phyloP scores from a whole-genome alignment of 2,888 invertebrate genomes.

The Melinaea menophilus region DNA sequence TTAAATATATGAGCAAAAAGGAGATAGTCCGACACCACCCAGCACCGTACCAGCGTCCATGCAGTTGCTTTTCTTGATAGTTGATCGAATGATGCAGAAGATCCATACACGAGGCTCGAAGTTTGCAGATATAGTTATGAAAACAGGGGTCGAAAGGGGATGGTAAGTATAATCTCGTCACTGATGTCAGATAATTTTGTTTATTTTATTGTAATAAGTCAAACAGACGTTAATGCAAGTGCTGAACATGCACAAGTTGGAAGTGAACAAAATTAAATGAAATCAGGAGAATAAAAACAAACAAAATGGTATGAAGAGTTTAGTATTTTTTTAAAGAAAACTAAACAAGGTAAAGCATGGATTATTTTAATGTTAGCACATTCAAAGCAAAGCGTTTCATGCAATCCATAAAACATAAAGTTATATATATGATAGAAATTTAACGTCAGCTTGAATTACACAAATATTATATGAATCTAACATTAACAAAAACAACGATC shows the following conservation, averaged over 20 bases:
- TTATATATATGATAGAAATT: conserved; percentile 16
- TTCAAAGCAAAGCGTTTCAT: conserved; percentile 38
- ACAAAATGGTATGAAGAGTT: conserved; percentile 42
- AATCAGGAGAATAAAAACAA: conserved; percentile 68
- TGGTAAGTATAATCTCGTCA: conserved; percentile 68
- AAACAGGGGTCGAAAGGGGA: conserved; percentile 38
- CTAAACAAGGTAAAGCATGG: conserved; percentile 22
- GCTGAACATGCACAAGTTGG: conserved; percentile 47
- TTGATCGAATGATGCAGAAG: conserved; percentile 57
- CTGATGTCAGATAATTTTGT: conserved; percentile 76
- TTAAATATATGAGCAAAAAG: conserved; percentile 54
- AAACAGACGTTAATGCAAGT: conserved; percentile 43
- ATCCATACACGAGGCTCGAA: conserved; percentile 54
- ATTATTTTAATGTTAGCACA: conserved; percentile 29
- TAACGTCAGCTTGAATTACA: conserved; percentile 36
- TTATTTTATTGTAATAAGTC: conserved; percentile 38
- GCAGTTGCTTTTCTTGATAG: conserved; percentile 62
- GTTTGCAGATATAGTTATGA: conserved; percentile 44
- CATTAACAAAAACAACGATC: conserved; percentile 42
- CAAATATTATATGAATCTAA: conserved; percentile 13
- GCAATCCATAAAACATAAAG: conserved; percentile 38
- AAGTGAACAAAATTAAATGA: conserved; percentile 74
- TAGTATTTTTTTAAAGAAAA: conserved; percentile 13
- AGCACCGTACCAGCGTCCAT: conserved; percentile 70
- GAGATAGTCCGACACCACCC: conserved; percentile 64